Evolutionary conservation across 2,797 vertebrate species (phyloP).

Genomic region (Carduelis carduelis): DNA sequence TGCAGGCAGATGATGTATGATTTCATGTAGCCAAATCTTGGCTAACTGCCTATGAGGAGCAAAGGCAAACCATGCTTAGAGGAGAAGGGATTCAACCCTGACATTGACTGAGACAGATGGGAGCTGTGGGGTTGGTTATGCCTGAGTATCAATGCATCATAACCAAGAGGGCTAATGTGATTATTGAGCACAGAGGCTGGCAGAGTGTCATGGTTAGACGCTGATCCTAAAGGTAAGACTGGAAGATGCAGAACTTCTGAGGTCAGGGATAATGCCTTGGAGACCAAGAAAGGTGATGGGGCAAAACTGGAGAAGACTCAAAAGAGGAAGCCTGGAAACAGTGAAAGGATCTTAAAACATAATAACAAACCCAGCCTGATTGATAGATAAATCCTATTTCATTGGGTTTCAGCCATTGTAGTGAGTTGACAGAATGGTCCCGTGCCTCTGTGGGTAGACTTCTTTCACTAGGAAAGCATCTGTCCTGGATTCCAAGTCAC

Average conservation of each 20-base stretch:
- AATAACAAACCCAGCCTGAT: not conserved
- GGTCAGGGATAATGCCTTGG: not conserved
- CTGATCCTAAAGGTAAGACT: not conserved
- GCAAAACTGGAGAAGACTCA: not conserved
- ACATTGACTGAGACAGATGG: rapidly evolving
- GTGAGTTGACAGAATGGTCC: not conserved
- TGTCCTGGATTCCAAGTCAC: not conserved
- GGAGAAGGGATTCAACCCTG: not conserved
- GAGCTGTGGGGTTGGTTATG: not conserved
- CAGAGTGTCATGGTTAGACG: rapidly evolving
- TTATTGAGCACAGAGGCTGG: not conserved
- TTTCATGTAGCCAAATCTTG: not conserved
- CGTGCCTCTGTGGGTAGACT: not conserved
- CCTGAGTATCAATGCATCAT: not conserved
- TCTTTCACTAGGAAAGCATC: not conserved
- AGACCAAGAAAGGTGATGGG: not conserved
- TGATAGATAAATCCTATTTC: not conserved
- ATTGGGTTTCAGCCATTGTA: not conserved
- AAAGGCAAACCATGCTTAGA: not conserved
- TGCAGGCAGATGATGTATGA: not conserved
- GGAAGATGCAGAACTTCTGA: not conserved
- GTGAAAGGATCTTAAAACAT: not conserved
- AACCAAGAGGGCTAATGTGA: not conserved
- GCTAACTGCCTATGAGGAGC: not conserved
- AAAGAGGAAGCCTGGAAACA: not conserved